Evolutionary conservation across 2,113 vertebrate species (phyloP), one percentile per base, ranked within the genome.

Genomic region (Phocoena sinus): DNA sequence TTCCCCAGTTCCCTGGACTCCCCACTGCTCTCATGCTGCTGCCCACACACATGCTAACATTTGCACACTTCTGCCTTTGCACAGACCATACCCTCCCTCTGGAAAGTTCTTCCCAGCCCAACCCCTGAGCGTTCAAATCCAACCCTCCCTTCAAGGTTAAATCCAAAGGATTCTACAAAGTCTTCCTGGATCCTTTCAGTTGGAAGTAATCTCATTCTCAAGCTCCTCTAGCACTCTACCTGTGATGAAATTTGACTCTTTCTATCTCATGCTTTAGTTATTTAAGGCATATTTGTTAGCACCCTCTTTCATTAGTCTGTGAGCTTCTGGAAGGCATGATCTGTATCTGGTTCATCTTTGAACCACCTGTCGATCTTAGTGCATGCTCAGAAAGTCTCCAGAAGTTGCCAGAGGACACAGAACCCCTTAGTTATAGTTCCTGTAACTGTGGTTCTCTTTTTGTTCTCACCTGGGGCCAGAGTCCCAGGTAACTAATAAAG

Each of bases 401-500:
- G 21, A 76, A 73, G 53, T 62, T 85, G 31, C 62, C n/a, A 26
- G 70, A 56, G 56, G 20, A 20, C 26, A n/a, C 33, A 41, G 56
- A 90, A 63, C n/a, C 67, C n/a, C 8, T 53, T 62, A 36, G 6
- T 50, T 91, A 60, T 0, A 67, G 4, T 62, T 95, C 23, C 80
- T 70, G 20, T 67, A 8, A 44, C 28, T 38, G 6, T 38, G 50
- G 17, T 94, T 79, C 68, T 71, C 33, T 56, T 90, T 80, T 81
- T 33, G 18, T 88, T 97, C 96, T 84, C 47, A 82, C 81, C 26
- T 70, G 23, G 38, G 56, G 10, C 18, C 80, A 79, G 67, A 73
- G 26, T 82, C 44, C 62, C 23, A 81, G 80, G 20, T 95, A 95
- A 91, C 7, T 81, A 94, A 90, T 18, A 91, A 88, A 92, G 79